Evolutionary conservation across 1,140 invertebrate genomes (phyloP).

Genomic region (Chionoecetes opilio): DNA sequence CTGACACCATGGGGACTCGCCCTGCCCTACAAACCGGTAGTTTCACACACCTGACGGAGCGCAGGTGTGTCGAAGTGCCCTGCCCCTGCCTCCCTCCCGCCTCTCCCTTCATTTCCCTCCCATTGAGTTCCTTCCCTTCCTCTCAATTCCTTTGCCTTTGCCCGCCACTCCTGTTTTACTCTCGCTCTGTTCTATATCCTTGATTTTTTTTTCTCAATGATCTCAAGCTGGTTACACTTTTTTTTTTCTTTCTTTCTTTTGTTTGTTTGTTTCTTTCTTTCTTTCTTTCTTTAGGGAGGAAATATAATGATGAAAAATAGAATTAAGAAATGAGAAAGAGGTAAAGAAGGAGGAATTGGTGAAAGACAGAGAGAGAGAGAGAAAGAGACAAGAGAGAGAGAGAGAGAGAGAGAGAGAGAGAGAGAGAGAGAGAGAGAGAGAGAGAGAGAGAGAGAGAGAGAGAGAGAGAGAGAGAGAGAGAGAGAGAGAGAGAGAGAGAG

Average conservation of each 20-base stretch:
- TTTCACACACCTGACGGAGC: too few relatives aligned
- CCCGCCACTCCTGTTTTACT: not conserved
- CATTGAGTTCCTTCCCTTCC: not conserved
- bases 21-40: not conserved
- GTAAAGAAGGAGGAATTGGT: not conserved
- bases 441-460: conserved; percentile 6
- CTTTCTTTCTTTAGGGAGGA: not conserved
- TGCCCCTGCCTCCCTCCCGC: not conserved
- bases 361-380: conserved; percentile 50
- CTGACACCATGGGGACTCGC: not conserved
- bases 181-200: not conserved
- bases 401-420: not conserved
- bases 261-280: too few relatives aligned
- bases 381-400: not conserved
- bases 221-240: too few relatives aligned
- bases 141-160: not conserved
- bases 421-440: not conserved
- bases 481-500: not conserved
- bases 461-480: not conserved
- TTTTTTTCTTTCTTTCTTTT: too few relatives aligned
- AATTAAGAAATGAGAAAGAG: not conserved
- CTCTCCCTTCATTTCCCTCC: not conserved
- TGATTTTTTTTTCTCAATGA: too few relatives aligned
- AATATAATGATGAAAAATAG: not conserved
- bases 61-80: not conserved